These are phyloP conservation scores for Neosilurus mollespiculum DNA, from an alignment of 2,797 vertebrate species.

Conservation along the genomic window DNA sequence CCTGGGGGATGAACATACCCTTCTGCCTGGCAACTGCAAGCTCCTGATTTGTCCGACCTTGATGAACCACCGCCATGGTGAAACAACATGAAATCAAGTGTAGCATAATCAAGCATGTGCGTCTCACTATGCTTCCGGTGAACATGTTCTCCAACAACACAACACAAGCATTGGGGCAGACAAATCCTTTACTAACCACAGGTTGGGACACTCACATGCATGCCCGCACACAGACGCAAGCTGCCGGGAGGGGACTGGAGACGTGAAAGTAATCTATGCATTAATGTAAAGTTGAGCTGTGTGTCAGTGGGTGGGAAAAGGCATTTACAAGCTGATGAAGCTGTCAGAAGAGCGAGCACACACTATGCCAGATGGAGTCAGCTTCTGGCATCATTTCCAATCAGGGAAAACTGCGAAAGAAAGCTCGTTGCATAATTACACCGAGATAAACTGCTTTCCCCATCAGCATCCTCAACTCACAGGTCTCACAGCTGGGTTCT, in stretches of 20 bases:
- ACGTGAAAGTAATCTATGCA: neutral
- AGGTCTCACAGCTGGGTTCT: conserved; percentile 15
- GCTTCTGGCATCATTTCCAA: conserved; percentile 37
- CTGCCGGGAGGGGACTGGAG: neutral
- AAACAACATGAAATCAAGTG: neutral
- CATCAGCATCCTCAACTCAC: conserved; percentile 9
- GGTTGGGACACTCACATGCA: neutral
- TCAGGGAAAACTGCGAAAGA: conserved; percentile 1
- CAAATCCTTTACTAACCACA: neutral
- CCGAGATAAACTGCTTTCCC: conserved; percentile 22
- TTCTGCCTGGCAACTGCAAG: neutral
- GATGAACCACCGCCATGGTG: neutral
- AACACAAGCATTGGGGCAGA: neutral
- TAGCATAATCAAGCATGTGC: neutral
- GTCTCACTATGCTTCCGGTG: neutral
- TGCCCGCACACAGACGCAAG: neutral
- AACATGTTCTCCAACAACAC: conserved; percentile 1
- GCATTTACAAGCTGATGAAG: conserved; percentile 21
- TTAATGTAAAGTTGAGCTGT: conserved; percentile 2
- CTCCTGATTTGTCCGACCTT: neutral
- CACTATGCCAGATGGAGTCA: conserved; percentile 26
- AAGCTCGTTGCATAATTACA: conserved; percentile 13
- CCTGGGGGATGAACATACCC: neutral
- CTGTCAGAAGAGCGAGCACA: neutral
- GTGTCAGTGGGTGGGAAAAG: conserved; percentile 25